Conservation (phyloP, 2,888 invertebrate genomes). For the Entomobrya proxima region DNA sequence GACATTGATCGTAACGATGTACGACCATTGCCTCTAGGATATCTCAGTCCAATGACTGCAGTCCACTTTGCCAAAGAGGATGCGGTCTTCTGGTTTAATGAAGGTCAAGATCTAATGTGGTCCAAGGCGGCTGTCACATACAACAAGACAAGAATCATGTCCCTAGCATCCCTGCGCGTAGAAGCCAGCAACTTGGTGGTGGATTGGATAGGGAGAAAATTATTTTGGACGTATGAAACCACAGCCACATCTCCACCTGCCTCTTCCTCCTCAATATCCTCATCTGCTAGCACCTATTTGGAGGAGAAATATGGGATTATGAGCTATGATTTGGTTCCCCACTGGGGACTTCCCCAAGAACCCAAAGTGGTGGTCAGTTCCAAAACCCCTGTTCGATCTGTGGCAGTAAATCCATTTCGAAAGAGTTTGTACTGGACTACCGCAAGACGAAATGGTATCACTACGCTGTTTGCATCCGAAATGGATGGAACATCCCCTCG, state of each 20-base stretch:
- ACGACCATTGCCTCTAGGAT: constrained; percentile 51
- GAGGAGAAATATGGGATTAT: constrained; percentile 77
- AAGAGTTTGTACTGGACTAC: constrained; percentile 88
- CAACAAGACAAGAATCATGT: constrained; percentile 77
- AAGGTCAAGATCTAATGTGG: constrained; percentile 84
- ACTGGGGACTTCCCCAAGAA: constrained; percentile 29
- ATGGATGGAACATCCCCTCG: constrained; percentile 73
- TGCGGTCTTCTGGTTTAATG: constrained; percentile 89
- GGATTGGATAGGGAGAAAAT: constrained; percentile 91
- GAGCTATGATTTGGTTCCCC: constrained; percentile 67
- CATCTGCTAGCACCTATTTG: constrained; percentile 82
- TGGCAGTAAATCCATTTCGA: constrained; percentile 85
- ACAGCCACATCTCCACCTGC: constrained; percentile 77
- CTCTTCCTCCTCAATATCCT: neutral
- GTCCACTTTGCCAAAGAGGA: constrained; percentile 77
- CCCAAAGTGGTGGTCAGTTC: constrained; percentile 75
- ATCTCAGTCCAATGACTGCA: constrained; percentile 67
- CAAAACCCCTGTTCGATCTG: constrained; percentile 80
- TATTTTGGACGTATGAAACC: constrained; percentile 85
- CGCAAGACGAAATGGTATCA: constrained; percentile 80
- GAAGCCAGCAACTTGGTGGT: constrained; percentile 80
- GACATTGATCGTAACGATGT: constrained; percentile 84
- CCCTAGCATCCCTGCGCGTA: constrained; percentile 78
- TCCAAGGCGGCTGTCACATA: constrained; percentile 78
- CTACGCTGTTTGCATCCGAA: constrained; percentile 82